Evolutionary conservation across 2,888 invertebrate genomes (phyloP).

Genomic region (Hybos culiciformis): DNA sequence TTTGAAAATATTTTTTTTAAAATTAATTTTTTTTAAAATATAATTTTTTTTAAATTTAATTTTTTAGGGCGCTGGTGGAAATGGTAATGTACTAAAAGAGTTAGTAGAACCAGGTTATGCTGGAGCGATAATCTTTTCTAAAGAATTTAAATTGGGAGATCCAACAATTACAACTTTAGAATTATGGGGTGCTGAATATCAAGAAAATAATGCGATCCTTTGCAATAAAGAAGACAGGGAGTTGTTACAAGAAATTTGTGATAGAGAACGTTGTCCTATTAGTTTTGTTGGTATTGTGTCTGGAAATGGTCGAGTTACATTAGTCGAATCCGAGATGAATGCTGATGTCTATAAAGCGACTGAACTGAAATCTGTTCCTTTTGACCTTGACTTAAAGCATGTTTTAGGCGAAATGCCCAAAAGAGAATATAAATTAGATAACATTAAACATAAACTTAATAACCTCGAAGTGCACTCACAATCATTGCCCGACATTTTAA

Average conservation of each 20-base stretch:
- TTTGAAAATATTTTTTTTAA: slow-evolving; percentile 1
- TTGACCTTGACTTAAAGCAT: slow-evolving; percentile 75
- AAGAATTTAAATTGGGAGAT: slow-evolving; percentile 82
- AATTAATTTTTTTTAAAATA: not conserved
- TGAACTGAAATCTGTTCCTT: slow-evolving; percentile 48
- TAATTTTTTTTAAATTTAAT: not conserved
- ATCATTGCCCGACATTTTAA: slow-evolving; percentile 45
- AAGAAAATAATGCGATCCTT: slow-evolving; percentile 86
- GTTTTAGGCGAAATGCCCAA: slow-evolving; percentile 75
- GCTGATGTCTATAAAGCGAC: slow-evolving; percentile 38
- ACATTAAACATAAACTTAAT: slow-evolving; percentile 19
- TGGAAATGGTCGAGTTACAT: slow-evolving; percentile 62
- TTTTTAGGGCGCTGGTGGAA: slow-evolving; percentile 84
- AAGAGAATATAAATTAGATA: slow-evolving; percentile 45
- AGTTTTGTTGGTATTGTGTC: slow-evolving; percentile 88
- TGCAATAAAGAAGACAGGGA: slow-evolving; percentile 52
- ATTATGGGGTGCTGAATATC: slow-evolving; percentile 97
- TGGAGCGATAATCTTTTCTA: slow-evolving; percentile 80
- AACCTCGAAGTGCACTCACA: slow-evolving; percentile 44
- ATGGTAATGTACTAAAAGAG: slow-evolving; percentile 94
- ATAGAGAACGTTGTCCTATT: slow-evolving; percentile 83
- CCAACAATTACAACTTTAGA: slow-evolving; percentile 86
- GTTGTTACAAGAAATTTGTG: slow-evolving; percentile 57
- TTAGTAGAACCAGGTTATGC: slow-evolving; percentile 71
- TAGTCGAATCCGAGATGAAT: slow-evolving; percentile 45